Conservation (phyloP, 2,113 vertebrate genomes). For the Picathartes gymnocephalus region DNA sequence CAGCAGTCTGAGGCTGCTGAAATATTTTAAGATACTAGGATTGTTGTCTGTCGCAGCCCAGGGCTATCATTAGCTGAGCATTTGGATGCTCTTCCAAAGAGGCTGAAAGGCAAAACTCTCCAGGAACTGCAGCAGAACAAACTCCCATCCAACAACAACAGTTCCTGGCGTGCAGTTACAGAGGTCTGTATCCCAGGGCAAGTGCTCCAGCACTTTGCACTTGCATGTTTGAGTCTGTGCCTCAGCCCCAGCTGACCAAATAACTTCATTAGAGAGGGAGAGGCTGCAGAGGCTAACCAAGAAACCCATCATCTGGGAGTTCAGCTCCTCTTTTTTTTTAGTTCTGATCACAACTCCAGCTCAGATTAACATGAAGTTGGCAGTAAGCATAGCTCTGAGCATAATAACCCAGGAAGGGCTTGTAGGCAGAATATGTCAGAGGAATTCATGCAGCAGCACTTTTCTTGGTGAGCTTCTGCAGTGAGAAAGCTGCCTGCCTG, state of each 20-base stretch:
- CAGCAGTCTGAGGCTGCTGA: not conserved
- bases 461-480: not conserved
- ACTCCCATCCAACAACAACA: not conserved
- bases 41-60: not conserved
- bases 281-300: not conserved
- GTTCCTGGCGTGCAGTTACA: not conserved
- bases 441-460: not conserved
- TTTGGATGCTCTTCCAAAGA: not conserved
- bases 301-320: not conserved
- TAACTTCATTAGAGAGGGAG: not conserved
- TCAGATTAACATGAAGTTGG: not conserved
- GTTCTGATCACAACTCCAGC: not conserved
- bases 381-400: not conserved
- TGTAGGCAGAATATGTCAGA: not conserved
- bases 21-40: not conserved
- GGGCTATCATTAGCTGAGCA: not conserved
- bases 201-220: not conserved
- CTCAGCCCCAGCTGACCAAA: not conserved
- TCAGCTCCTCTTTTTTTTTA: not conserved
- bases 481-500: not conserved
- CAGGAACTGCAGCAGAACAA: not conserved
- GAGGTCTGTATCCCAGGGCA: not conserved
- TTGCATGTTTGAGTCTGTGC: not conserved
- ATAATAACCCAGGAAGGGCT: not conserved
- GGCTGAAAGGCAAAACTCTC: not conserved